Base-by-base conservation (phyloP, 2,888 invertebrate genomes). In the Caenorhabditis sp. region DNA sequence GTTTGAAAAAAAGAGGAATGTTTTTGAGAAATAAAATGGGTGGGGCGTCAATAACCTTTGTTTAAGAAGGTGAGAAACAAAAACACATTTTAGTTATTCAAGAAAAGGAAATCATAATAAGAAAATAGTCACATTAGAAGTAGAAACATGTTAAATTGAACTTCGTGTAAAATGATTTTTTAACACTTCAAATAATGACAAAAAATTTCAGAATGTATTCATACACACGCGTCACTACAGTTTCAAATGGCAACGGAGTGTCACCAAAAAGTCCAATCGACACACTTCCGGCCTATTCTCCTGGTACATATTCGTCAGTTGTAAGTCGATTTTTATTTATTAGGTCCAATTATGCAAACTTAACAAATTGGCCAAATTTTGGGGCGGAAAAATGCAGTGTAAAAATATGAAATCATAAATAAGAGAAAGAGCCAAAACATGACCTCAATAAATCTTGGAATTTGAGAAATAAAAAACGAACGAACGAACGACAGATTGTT, bases 251-350 rank as follows among this genome's bases (percentile, higher is more conserved):
- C 17, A n/a, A 5, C 23, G 8, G 8, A 24, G 3, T 57, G 21
- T 59, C 58, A 17, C 57, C 71, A 50, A 71, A 66, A 43, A 66
- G 63, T 24, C 71, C 71, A 3, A 63, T 66, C 51, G 66, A 71
- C 37, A 55, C n/a, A 8, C 19, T 61, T 60, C 64, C 71, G 31
- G 62, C 59, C 37, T 70, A 70, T 61, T 71, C 71, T 54, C 71
- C 71, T 6, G 60, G 59, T 27, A 17, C 43, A 10, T 71, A 71
- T 50, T 71, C 71, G 55, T 70, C 70, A 8, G 59, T 63, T 24
- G 65, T 69, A 19, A 21, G 64, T 50, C 31, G 4, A 31, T 31
- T 31, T 31, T 31, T 31, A 4, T 31, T 31, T 31, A 31, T 31
- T 31, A 14, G 26, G 6, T 23, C 37, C 19, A 23, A 19, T 23